Percentiles rank a stretch among this genome's conserved stretches.
Evolutionary conservation across 53 echinoderm and acorn worm species (phyloP).

Genomic region (Henricia sp.): DNA sequence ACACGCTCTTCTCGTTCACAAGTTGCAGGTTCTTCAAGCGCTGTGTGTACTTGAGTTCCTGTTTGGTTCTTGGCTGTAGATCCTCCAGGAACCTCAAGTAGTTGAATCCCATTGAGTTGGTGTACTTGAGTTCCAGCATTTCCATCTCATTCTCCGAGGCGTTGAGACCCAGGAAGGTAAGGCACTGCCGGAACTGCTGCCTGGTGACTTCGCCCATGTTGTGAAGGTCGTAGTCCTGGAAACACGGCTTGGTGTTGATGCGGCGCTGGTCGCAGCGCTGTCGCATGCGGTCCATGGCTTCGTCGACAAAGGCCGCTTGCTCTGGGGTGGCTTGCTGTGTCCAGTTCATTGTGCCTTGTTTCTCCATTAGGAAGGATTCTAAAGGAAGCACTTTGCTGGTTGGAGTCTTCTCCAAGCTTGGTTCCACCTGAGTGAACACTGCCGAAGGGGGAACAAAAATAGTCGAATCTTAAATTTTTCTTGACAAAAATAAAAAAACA

Average conservation of each 20-base stretch:
- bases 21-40: slow-evolving; percentile 63
- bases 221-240: slow-evolving; percentile 96
- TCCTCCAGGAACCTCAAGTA: slow-evolving; percentile 90
- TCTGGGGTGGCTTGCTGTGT: slow-evolving; percentile 36
- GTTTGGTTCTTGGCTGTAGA: slow-evolving; percentile 69
- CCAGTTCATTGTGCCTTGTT: slow-evolving; percentile 96
- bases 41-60: slow-evolving; percentile 83
- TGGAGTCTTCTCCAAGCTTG: slow-evolving; percentile 96
- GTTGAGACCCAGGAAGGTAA: slow-evolving; percentile 87
- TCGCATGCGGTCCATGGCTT: slow-evolving; percentile 88
- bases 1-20: slow-evolving; percentile 75
- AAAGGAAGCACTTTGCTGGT: slow-evolving; percentile 72
- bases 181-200: slow-evolving; percentile 95
- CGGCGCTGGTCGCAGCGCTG: slow-evolving; percentile 83
- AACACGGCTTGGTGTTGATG: slow-evolving; percentile 89
- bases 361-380: slow-evolving; percentile 79
- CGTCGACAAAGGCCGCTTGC: slow-evolving; percentile 27
- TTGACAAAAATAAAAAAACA: background rate
- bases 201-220: slow-evolving; percentile 94
- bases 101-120: slow-evolving; percentile 91
- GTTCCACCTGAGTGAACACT: slow-evolving; percentile 98
- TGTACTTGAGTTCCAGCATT: slow-evolving; percentile 83
- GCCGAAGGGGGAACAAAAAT: background rate
- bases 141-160: slow-evolving; percentile 87
- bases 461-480: background rate